Base-by-base conservation (phyloP, 2,797 vertebrate genomes). In the Peromyscus eremicus region DNA sequence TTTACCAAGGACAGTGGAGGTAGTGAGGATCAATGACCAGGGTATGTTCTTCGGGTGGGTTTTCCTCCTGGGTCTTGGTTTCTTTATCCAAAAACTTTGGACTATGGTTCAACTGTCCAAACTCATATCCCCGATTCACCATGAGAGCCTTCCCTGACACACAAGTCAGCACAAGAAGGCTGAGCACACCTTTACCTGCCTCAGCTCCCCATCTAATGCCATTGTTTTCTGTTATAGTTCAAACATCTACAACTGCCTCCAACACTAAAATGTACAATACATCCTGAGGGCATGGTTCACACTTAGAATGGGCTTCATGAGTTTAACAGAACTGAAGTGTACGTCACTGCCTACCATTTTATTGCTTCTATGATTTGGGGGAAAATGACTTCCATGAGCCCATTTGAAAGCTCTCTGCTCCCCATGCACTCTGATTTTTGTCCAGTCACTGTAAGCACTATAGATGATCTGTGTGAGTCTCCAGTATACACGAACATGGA, bases 261-360 rank as follows among this genome's bases (percentile, higher is more conserved):
- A 34, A 55, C 43, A 46, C 25, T 70, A 76, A 76, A 49, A 37
- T 13, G 32, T 25, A 46, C 7, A 46, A 19, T 27, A 23, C 6
- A 62, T 62, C 64, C 11, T 57, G 46, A 46, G 86, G 32, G 43
- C 21, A 34, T 49, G 60, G 60, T 49, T 14, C 37, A 40, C 68
- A 75, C 27, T 70, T 86, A 34, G 71, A 73, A 34, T 37, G 29
- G 49, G 87, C 55, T 93, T 92, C 77, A 52, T 68, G 91, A 16
- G 52, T 86, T 34, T 37, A 81, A 89, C 43, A 93, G 64, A 87
- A 75, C 6, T 73, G 57, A 81, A 49, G 70, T 85, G 76, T 95
- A 75, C 64, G 25, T 55, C 89, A 62, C 21, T 27, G 34, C n/a
- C n/a, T 87, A 40, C 29, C 9, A 62, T 91, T 52, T 60, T 82